phyloP scores from a whole-genome alignment of 2,113 vertebrate species.

The Pollachius pollachius region DNA sequence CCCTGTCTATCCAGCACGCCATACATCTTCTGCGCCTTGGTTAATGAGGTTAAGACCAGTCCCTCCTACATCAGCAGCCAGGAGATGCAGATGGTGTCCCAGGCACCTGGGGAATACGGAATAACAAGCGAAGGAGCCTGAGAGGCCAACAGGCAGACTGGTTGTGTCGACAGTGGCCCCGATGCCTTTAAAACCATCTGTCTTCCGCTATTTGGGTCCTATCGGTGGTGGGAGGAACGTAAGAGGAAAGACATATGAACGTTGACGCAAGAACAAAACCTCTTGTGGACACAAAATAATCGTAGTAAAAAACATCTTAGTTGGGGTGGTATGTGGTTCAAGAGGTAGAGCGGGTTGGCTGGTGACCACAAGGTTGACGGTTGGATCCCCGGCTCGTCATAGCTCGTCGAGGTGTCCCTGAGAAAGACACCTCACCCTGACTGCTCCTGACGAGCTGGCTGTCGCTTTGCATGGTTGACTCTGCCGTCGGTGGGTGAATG shows the following conservation, averaged over 20 bases:
- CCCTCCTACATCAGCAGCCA: conserved; percentile 44
- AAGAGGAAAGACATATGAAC: conserved; percentile 30
- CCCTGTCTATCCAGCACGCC: neutral
- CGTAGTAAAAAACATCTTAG: too few relatives aligned
- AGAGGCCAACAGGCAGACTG: conserved; percentile 58
- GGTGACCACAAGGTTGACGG: too few relatives aligned
- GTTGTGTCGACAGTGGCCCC: conserved; percentile 56
- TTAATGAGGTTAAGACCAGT: conserved; percentile 42
- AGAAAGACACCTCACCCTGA: too few relatives aligned
- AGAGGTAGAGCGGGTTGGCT: too few relatives aligned
- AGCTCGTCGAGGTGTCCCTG: too few relatives aligned
- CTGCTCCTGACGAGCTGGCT: too few relatives aligned
- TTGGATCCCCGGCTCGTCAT: too few relatives aligned
- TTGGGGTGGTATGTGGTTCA: too few relatives aligned
- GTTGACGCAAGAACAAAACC: neutral
- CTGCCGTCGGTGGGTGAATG: too few relatives aligned
- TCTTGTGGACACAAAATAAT: conserved; percentile 5
- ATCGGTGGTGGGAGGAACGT: conserved; percentile 46
- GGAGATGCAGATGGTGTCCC: conserved; percentile 57
- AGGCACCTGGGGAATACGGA: conserved; percentile 43
- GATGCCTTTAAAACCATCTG: conserved; percentile 69
- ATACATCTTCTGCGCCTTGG: conserved; percentile 35
- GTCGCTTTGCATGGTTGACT: too few relatives aligned
- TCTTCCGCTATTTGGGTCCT: conserved; percentile 43
- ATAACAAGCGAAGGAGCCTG: conserved; percentile 14